Percentiles rank a stretch among this genome's conserved stretches.
Conservation (phyloP, 2,888 invertebrate genomes). For the Phyto melanocephala region DNA sequence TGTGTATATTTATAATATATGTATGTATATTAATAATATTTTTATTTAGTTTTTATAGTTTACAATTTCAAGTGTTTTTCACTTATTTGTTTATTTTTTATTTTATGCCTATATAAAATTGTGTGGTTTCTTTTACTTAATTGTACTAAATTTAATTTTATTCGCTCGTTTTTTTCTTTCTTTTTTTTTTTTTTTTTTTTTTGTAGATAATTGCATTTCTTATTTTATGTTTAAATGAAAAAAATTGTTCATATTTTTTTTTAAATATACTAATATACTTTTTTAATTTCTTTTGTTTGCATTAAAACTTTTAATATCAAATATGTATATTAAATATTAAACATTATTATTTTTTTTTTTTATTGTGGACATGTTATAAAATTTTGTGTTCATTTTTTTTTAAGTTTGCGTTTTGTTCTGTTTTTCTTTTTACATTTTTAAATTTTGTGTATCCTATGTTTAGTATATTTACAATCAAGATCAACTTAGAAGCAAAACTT, state of each 20-base stretch:
- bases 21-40: constrained; percentile 15
- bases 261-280: constrained; percentile 19
- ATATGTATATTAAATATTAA: constrained; percentile 12
- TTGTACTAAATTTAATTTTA: constrained; percentile 57
- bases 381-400: constrained; percentile 19
- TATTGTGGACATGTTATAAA: constrained; percentile 13
- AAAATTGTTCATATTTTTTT: constrained; percentile 33
- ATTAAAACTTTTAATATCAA: constrained; percentile 24
- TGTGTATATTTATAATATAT: constrained; percentile 12
- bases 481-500: no score
- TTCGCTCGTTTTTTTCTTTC: constrained; percentile 36
- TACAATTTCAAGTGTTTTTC: constrained; percentile 29
- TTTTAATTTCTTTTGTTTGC: constrained; percentile 14
- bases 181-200: constrained; percentile 3
- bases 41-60: constrained; percentile 17
- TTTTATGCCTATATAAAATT: constrained; percentile 50
- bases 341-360: constrained; percentile 35
- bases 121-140: constrained; percentile 55
- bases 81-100: constrained; percentile 16
- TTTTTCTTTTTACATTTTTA: neutral
- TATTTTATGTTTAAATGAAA: neutral
- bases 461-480: no score
- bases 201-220: constrained; percentile 61
- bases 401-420: constrained; percentile 24
- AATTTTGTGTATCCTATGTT: no score